Conservation (phyloP, 2,113 vertebrate genomes). For the Nettapus auritus region DNA sequence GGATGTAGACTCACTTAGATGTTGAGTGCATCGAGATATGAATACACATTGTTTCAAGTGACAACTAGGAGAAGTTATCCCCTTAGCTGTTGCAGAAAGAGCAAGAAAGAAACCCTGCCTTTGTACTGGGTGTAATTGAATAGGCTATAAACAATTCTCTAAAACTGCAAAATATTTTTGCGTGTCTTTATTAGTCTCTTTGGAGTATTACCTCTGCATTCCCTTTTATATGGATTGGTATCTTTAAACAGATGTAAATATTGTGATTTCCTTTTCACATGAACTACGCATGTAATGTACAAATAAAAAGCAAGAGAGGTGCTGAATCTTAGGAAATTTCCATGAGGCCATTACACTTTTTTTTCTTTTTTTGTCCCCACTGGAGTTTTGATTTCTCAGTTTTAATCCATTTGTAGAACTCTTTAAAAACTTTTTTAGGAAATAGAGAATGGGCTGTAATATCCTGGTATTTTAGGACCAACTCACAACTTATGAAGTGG, state of each 20-base stretch:
- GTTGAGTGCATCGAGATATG: constrained; percentile 48
- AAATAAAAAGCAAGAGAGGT: constrained; percentile 41
- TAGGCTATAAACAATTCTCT: constrained; percentile 50
- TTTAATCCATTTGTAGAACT: constrained; percentile 8
- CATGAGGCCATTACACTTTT: not conserved
- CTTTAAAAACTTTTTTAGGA: constrained; percentile 3
- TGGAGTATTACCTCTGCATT: constrained; percentile 62
- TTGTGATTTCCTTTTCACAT: constrained; percentile 62
- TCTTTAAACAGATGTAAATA: constrained; percentile 62
- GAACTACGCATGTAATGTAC: constrained; percentile 49
- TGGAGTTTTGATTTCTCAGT: constrained; percentile 26
- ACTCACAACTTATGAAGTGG: not conserved
- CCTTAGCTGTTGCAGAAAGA: constrained; percentile 53
- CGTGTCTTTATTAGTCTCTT: constrained; percentile 64
- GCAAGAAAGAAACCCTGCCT: constrained; percentile 48
- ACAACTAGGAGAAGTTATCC: constrained; percentile 59
- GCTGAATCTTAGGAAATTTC: constrained; percentile 56
- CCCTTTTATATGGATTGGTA: constrained; percentile 59
- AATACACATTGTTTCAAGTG: constrained; percentile 50
- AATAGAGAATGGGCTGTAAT: not conserved
- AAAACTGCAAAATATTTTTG: constrained; percentile 67
- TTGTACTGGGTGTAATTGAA: constrained; percentile 62
- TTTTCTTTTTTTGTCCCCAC: constrained; percentile 29
- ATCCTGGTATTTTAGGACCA: constrained; percentile 2
- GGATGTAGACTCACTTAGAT: constrained; percentile 61